A percentile compares a stretch with the other conserved stretches of the same genome.
phyloP scores from a whole-genome alignment of 2,888 invertebrate genomes.

The Lochmaea capreae region DNA sequence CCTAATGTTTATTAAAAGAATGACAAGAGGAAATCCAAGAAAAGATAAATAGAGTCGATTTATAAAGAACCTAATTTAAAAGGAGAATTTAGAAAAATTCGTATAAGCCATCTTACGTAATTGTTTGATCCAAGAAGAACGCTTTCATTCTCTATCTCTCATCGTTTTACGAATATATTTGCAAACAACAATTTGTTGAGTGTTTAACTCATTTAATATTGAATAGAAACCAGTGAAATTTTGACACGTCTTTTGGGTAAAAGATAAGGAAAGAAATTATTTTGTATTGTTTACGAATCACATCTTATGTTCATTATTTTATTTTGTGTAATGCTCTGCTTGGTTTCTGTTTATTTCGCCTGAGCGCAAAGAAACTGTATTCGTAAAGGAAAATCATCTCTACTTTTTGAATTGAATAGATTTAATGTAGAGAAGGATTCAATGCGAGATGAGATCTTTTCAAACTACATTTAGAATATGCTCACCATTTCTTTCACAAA shows the following conservation, averaged over 20 bases:
- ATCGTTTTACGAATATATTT: conserved; percentile 52
- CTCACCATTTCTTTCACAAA: too few species aligned
- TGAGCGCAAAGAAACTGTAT: too few species aligned
- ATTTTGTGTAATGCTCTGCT: too few species aligned
- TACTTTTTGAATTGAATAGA: too few species aligned
- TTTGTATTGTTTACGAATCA: too few species aligned
- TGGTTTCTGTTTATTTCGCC: too few species aligned
- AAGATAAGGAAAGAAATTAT: not conserved
- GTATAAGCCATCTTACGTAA: conserved; percentile 55
- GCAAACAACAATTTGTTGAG: conserved; percentile 57
- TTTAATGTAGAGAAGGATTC: too few species aligned
- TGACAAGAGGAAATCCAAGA: conserved; percentile 44
- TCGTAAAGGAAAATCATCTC: too few species aligned
- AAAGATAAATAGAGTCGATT: conserved; percentile 46
- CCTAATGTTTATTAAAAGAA: conserved; percentile 45
- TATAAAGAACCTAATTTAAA: conserved; percentile 47
- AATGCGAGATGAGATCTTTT: too few species aligned
- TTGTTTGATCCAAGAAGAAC: conserved; percentile 48
- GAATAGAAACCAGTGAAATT: not conserved
- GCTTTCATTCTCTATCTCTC: conserved; percentile 34
- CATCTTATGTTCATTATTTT: too few species aligned
- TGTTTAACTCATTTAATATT: conserved; percentile 47
- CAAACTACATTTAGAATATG: too few species aligned
- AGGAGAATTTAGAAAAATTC: conserved; percentile 52
- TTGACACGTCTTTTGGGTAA: not conserved